Conservation (phyloP, 2,888 invertebrate genomes). For the Sturmia bella region DNA sequence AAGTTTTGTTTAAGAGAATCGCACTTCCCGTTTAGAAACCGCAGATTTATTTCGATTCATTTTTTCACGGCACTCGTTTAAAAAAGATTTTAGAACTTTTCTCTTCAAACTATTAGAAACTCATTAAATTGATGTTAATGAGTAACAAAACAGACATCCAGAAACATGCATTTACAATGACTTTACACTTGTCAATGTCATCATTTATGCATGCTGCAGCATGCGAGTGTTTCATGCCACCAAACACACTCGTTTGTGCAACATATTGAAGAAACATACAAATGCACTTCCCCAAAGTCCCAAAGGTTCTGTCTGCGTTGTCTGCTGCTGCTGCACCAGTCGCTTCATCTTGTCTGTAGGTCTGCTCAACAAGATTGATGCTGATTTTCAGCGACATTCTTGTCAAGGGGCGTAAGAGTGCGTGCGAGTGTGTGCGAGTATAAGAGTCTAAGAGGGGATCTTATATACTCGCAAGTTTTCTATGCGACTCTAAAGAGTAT, state of each 20-base stretch:
- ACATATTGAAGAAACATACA: conserved; percentile 8
- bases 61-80: conserved; percentile 17
- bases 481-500: not conserved
- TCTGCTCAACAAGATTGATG: conserved; percentile 72
- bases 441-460: conserved; percentile 40
- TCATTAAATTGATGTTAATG: conserved; percentile 80
- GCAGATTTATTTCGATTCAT: too few relatives aligned
- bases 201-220: conserved; percentile 66
- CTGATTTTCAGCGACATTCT: conserved; percentile 69
- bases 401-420: conserved; percentile 69
- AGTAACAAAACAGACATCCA: conserved; percentile 67
- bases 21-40: too few relatives aligned
- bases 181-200: conserved; percentile 77
- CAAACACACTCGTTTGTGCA: conserved; percentile 30
- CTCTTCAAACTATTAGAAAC: conserved; percentile 77
- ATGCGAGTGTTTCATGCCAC: conserved; percentile 41
- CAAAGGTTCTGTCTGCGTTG: conserved; percentile 49
- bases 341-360: conserved; percentile 56
- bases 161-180: conserved; percentile 62
- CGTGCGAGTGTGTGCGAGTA: conserved; percentile 12
- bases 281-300: conserved; percentile 53
- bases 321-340: conserved; percentile 1
- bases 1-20: not conserved
- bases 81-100: conserved; percentile 3
- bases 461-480: not conserved